Base-by-base conservation (phyloP, 1,140 invertebrate genomes). In the Bombus impatiens region DNA sequence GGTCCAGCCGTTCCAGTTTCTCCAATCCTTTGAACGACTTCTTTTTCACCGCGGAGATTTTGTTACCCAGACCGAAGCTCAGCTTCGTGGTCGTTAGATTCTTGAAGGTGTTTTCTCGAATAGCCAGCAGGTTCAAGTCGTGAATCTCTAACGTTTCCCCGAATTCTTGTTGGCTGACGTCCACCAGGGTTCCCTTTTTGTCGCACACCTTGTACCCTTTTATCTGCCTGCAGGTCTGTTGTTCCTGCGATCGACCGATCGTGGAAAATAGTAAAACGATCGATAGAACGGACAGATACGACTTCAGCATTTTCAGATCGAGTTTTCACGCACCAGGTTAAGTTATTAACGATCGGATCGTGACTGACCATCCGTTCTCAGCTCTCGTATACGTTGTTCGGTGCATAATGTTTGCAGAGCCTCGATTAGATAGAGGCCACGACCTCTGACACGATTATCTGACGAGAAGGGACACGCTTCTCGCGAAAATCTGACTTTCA, bases 21-120 rank as follows among this genome's bases (percentile, higher is more conserved):
- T 77, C 68, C 82, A 91, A 22, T 25, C 90, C 90, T 10, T 42
- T 57, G 47, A 91, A 91, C 9, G 90, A 91, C 2, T n/a, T 67
- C 1, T 67, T 78, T 0, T 28, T 71, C 42, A 88, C 40, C 35
- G 40, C 42, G 4, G 90, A 89, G 57, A 91, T 91, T 22, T 65
- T 78, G 28, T 91, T 91, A 1, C 86, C 90, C 12, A 74, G 15
- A 35, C 65, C 57, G 15, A 91, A 35, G 37, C 70, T 80, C 22
- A 91, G 47, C 3, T n/a, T 15, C 3, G 22, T 80, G 12, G 75
- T 72, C 2, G 81, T 59, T 3, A 91, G 6, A 37, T 91, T 87
- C 13, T 88, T 89, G 67, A 91, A 91, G 5, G 88, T 84, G 15
- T 83, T 42, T 25, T 87, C 80, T 3, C 42, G 72, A 28, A 91